Evolutionary conservation across 2,888 invertebrate species (phyloP).

Genomic region (Pelosia muscerda): DNA sequence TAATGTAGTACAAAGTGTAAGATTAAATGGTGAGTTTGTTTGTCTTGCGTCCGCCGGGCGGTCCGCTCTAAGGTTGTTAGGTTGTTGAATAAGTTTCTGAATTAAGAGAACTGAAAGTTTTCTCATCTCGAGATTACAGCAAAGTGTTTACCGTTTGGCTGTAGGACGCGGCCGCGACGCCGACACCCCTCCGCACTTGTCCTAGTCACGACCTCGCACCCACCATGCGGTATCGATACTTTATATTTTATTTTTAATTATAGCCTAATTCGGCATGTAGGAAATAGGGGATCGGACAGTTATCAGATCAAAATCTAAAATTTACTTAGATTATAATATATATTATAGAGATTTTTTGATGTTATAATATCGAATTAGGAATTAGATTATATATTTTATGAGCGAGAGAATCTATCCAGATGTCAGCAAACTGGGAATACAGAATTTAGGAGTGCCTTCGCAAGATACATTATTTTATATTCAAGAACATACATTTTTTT

Average conservation of each 20-base stretch:
- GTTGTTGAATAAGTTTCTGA: constrained; percentile 88
- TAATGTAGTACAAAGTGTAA: constrained; percentile 74
- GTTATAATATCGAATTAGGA: no score
- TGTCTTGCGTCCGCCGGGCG: constrained; percentile 81
- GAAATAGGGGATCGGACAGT: no score
- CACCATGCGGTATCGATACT: constrained; percentile 36
- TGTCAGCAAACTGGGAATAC: no score
- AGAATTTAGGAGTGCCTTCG: no score
- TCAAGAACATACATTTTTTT: no score
- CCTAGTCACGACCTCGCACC: constrained; percentile 30
- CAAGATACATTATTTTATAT: no score
- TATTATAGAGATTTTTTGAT: no score
- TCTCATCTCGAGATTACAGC: constrained; percentile 88
- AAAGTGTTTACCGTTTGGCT: constrained; percentile 88
- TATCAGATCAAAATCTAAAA: no score
- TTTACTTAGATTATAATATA: no score
- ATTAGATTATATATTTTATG: no score
- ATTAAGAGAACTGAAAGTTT: constrained; percentile 88
- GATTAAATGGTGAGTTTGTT: constrained; percentile 84
- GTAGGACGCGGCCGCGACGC: constrained; percentile 78
- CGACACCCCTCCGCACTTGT: constrained; percentile 52
- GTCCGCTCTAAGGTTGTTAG: constrained; percentile 86
- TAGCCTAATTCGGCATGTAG: not conserved
- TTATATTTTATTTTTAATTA: constrained; percentile 26
- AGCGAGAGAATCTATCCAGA: no score